These are phyloP conservation scores for Odocoileus hemionus DNA, from an alignment of 2,113 vertebrate genomes.

Conservation along the genomic window DNA sequence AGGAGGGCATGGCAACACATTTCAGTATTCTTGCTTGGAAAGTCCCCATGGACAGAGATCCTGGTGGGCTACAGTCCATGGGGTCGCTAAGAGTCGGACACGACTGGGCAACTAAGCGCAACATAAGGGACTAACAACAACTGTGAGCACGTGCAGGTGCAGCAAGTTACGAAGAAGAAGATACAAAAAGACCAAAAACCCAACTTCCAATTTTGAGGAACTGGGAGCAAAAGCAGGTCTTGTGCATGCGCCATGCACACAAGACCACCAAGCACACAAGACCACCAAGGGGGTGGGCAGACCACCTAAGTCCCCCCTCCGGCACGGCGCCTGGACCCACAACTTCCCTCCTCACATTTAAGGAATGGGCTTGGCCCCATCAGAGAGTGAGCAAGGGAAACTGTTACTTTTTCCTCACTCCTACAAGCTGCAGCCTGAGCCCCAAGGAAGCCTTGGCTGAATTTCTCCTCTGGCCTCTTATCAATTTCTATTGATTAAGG, in stretches of 20 bases:
- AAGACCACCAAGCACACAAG: neutral
- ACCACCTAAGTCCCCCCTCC: neutral
- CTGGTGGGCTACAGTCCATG: neutral
- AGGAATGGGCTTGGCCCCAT: neutral
- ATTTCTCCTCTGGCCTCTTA: neutral
- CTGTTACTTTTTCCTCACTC: neutral
- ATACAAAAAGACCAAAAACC: neutral
- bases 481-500: neutral
- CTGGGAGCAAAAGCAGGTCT: neutral
- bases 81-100: neutral
- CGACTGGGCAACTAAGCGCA: neutral
- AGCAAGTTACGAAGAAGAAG: neutral
- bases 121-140: neutral
- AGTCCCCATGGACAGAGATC: neutral
- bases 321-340: neutral
- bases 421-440: neutral
- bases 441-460: neutral
- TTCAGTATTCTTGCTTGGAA: neutral
- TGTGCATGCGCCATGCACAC: neutral
- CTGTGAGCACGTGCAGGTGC: neutral
- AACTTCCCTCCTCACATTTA: neutral
- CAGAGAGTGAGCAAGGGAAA: neutral
- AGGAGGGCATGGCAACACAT: neutral
- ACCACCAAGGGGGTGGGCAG: neutral
- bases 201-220: neutral